These are phyloP conservation scores for Aviceda subcristata DNA, from an alignment of 2,113 vertebrate genomes.

Conservation along the genomic window DNA sequence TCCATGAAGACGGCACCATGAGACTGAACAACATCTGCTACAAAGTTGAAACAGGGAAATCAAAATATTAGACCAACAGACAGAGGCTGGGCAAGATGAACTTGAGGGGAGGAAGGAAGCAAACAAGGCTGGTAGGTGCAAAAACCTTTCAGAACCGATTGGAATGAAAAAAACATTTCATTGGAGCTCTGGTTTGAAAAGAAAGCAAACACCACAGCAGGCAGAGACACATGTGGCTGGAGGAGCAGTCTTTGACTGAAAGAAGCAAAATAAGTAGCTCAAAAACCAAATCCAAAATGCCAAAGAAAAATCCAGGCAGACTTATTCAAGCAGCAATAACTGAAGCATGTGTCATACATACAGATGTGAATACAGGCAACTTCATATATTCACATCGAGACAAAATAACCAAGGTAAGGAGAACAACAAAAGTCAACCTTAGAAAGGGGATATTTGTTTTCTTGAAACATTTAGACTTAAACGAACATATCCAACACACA, in stretches of 20 bases:
- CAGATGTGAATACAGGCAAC: not conserved
- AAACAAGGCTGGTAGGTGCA: conserved; percentile 27
- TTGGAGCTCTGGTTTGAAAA: conserved; percentile 26
- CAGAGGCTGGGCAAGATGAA: conserved; percentile 40
- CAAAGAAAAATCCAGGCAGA: conserved; percentile 16
- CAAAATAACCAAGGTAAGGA: not conserved
- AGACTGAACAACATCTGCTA: conserved; percentile 96
- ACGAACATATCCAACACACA: not conserved
- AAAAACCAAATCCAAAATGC: not conserved
- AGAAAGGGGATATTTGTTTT: not conserved
- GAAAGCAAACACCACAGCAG: conserved; percentile 47
- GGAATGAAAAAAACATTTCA: not conserved
- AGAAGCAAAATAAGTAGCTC: conserved; percentile 23
- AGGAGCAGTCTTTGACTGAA: conserved; percentile 9
- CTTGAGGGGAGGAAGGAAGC: not conserved
- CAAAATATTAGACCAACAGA: conserved; percentile 78
- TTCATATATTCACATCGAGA: conserved; percentile 12
- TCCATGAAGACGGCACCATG: conserved; percentile 93
- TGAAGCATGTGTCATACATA: conserved; percentile 35
- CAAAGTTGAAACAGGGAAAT: conserved; percentile 85
- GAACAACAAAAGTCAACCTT: not conserved
- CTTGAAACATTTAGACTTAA: not conserved
- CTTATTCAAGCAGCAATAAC: not conserved
- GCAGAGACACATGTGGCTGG: not conserved
- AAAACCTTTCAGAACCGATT: conserved; percentile 4